phyloP scores from a whole-genome alignment of 2,797 vertebrate genomes.

The Notamacropus eugenii region DNA sequence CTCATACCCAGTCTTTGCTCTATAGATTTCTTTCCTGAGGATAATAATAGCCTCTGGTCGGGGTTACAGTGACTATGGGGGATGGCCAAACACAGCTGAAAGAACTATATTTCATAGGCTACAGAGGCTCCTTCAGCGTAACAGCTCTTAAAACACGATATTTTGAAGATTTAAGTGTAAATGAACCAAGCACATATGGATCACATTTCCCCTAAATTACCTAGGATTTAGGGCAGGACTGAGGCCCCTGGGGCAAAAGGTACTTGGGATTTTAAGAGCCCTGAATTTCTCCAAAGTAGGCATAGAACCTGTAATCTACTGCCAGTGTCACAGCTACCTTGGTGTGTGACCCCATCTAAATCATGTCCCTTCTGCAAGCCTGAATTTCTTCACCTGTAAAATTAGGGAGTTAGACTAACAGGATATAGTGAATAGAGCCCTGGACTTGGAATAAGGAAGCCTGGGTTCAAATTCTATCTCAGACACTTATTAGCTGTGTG shows the following conservation, averaged over 20 bases:
- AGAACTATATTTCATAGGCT: slow-evolving; percentile 54
- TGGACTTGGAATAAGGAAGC: neutral
- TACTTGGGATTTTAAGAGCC: neutral
- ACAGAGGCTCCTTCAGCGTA: slow-evolving; percentile 60
- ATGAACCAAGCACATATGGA: slow-evolving; percentile 72
- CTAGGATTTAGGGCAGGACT: slow-evolving; percentile 42
- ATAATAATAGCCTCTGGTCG: neutral
- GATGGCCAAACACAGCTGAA: neutral
- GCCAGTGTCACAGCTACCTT: neutral
- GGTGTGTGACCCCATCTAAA: slow-evolving; percentile 3
- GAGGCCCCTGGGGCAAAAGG: slow-evolving; percentile 11
- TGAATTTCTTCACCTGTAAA: slow-evolving; percentile 1
- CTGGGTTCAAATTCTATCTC: slow-evolving; percentile 3
- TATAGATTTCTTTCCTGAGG: neutral
- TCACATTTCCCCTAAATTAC: slow-evolving; percentile 70
- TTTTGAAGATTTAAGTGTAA: slow-evolving; percentile 73
- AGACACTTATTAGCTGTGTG: neutral
- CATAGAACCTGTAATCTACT: neutral
- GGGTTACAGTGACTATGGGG: neutral
- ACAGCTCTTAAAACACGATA: slow-evolving; percentile 71
- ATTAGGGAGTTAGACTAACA: neutral
- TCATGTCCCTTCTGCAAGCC: neutral
- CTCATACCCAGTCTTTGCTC: neutral
- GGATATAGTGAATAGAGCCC: neutral
- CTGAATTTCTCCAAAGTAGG: neutral